Percentiles rank a stretch among this genome's conserved stretches.
phyloP scores from a whole-genome alignment of 1,140 invertebrate genomes.

The Formica exsecta region DNA sequence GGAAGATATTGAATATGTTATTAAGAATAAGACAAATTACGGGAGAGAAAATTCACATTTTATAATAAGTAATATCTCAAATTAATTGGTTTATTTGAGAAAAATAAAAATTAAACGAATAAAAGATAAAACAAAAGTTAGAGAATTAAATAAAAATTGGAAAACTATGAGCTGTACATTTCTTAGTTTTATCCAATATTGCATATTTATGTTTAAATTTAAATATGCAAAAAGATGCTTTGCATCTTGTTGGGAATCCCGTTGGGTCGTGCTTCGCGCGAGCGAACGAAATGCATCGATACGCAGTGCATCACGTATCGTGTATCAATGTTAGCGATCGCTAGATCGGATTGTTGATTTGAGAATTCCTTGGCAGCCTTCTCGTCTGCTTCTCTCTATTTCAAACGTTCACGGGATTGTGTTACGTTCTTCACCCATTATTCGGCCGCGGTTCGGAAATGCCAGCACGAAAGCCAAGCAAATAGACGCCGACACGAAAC shows the following conservation, averaged over 20 bases:
- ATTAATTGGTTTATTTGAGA: background rate
- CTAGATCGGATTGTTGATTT: conserved; percentile 51
- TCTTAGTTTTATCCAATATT: background rate
- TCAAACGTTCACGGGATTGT: conserved; percentile 44
- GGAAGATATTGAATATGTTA: background rate
- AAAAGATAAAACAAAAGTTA: background rate
- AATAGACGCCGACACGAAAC: background rate
- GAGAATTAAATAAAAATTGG: background rate
- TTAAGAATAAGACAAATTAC: background rate
- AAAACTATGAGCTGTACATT: background rate
- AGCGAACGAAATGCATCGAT: background rate
- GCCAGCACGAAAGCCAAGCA: conserved; percentile 47
- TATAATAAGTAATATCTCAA: conserved; percentile 4
- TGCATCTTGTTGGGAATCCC: background rate
- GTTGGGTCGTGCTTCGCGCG: background rate
- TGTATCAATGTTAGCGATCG: conserved; percentile 41
- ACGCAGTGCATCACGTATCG: background rate
- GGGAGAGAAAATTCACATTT: background rate
- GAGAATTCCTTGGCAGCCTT: conserved; percentile 48
- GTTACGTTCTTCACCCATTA: conserved; percentile 27
- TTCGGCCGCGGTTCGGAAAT: conserved; percentile 17
- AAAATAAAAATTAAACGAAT: background rate
- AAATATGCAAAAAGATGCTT: background rate
- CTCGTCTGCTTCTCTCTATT: background rate
- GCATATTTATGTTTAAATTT: background rate